A percentile compares a stretch with the other conserved stretches of the same genome.
Conservation (phyloP, 2,888 invertebrate species). For the Frankliniella intonsa region DNA sequence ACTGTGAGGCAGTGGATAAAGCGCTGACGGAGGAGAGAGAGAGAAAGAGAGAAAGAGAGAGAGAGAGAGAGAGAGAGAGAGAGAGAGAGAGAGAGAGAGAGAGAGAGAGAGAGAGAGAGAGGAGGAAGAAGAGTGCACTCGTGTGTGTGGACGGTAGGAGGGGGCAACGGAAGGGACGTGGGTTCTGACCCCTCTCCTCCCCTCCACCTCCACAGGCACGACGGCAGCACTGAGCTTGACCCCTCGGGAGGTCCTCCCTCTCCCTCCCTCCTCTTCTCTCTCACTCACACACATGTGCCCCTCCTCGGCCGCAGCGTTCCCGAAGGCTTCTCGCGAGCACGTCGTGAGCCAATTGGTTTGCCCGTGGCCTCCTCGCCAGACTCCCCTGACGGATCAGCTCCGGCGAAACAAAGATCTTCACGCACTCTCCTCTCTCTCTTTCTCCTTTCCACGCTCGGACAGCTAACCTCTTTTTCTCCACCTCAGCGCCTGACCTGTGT, state of each 20-base stretch:
- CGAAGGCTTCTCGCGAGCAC: constrained; percentile 5
- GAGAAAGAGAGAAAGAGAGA: neutral
- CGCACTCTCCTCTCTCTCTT: neutral
- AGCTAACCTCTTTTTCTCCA: neutral
- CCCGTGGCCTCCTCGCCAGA: constrained; percentile 1
- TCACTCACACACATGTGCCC: neutral
- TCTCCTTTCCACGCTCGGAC: neutral
- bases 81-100: neutral
- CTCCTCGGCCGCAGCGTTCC: neutral
- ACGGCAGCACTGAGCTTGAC: neutral
- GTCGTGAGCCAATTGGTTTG: constrained; percentile 21
- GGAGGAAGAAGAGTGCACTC: neutral
- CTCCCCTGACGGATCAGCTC: constrained; percentile 3
- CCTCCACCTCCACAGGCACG: neutral
- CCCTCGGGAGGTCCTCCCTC: neutral
- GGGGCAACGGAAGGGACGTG: neutral
- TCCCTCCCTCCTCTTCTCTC: neutral
- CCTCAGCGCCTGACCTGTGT: neutral
- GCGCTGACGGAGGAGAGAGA: neutral
- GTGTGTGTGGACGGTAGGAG: neutral
- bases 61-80: neutral
- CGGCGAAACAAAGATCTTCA: neutral
- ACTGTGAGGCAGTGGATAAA: no score
- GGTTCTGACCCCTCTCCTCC: neutral
- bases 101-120: neutral